These are phyloP conservation scores for Marmota flaviventris DNA, from an alignment of 2,113 vertebrate species.

Conservation along the genomic window DNA sequence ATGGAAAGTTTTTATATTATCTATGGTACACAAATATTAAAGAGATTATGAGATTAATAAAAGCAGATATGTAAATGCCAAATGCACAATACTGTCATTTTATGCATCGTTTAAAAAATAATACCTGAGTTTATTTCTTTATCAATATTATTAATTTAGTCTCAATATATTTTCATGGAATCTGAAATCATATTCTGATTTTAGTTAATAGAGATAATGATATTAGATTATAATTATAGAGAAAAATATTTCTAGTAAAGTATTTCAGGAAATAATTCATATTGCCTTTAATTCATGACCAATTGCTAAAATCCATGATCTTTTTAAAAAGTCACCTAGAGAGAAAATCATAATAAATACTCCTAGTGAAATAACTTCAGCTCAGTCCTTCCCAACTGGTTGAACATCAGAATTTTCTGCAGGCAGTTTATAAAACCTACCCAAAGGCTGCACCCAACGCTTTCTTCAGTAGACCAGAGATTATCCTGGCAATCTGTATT, in stretches of 20 bases:
- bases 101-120: constrained; percentile 38
- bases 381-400: not conserved
- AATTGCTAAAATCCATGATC: constrained; percentile 5
- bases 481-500: not conserved
- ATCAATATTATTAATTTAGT: constrained; percentile 1
- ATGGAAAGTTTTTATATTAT: not conserved
- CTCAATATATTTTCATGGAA: not conserved
- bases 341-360: not conserved
- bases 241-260: constrained; percentile 46
- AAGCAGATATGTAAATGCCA: not conserved
- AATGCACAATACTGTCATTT: constrained; percentile 1
- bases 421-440: not conserved
- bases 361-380: not conserved
- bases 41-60: not conserved
- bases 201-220: not conserved
- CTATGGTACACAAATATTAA: not conserved
- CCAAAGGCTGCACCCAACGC: not conserved
- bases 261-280: not conserved
- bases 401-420: not conserved
- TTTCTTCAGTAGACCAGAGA: not conserved
- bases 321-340: not conserved
- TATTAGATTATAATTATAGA: not conserved
- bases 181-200: constrained; percentile 12
- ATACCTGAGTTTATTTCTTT: not conserved
- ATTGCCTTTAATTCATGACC: not conserved